Base-by-base conservation (phyloP, 1,140 invertebrate species). In the Reticulitermes speratus region DNA sequence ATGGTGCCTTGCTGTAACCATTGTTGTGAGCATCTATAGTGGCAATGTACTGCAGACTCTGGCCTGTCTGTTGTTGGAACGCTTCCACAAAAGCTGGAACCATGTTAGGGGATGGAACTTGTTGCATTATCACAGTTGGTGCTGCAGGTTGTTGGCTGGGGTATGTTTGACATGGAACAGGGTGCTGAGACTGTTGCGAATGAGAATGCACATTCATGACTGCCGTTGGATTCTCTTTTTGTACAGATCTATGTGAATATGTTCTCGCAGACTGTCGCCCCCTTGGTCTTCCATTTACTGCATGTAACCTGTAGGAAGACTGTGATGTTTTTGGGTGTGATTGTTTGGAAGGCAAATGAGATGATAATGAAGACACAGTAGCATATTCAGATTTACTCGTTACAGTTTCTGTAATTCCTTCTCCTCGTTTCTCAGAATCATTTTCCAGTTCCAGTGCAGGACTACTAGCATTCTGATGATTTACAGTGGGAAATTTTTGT, bases 21-120 rank as follows among this genome's bases (percentile, higher is more conserved):
- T 88, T 92, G 90, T 88, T 93, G 91, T 89, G 93, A 2, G 85
- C 55, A 75, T 87, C 92, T 87, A 95, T 94, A 14, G 94, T 93
- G n/a, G 94, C 93, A 84, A 95, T 94, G 86, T 95, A 95, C 88
- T 95, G 95, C 89, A 95, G 91, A 89, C 94, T 94, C 88, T 95
- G 94, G 86, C 93, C 94, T 44, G 94, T 93, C 86, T 94, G 94
- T 87, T 94, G 93, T 82, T 94, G 94, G 88, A 94, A 90, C 5
- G 94, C 92, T 88, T 95, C 94, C 0, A 95, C 93, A 90, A 95
- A 95, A 14, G 92, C 90, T 6, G 95, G 95, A 91, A 95, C 93
- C 87, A 95, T 93, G 88, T 93, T 94, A 84, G 93, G 92, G 84
- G 94, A 93, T 45, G 93, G 91, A 14, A 95, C 92, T 88, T 94